Evolutionary conservation across 2,113 vertebrate species (phyloP).

Genomic region (Pongo abelii): DNA sequence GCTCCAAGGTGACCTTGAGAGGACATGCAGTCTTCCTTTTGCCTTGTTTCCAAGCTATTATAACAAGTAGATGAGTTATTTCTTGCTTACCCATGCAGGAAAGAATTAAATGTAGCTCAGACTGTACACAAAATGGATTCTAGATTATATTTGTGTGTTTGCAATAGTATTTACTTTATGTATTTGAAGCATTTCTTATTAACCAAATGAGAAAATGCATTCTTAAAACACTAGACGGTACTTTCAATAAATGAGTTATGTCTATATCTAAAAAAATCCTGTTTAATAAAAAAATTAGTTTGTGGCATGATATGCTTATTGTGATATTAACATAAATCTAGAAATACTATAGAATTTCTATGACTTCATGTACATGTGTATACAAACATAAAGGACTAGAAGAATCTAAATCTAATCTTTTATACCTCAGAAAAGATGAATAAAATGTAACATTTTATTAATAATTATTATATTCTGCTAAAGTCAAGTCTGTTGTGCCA

Average conservation of each 20-base stretch:
- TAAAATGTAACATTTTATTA: not conserved
- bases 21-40: not conserved
- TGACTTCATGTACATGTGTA: not conserved
- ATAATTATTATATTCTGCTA: not conserved
- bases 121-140: not conserved
- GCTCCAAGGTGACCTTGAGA: not conserved
- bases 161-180: not conserved
- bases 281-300: not conserved
- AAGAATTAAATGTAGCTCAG: not conserved
- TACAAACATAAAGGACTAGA: not conserved
- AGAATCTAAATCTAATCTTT: not conserved
- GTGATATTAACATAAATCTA: not conserved
- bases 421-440: not conserved
- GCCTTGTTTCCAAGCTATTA: not conserved
- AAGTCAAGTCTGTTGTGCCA: not conserved
- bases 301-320: not conserved
- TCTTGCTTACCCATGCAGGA: not conserved
- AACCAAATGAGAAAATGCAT: not conserved
- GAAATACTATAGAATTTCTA: not conserved
- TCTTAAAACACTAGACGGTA: not conserved
- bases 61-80: not conserved
- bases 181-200: constrained; percentile 7
- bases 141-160: not conserved
- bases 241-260: not conserved
- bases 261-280: not conserved